These are phyloP conservation scores for Orycteropus afer DNA, from an alignment of 2,113 vertebrate genomes.

Conservation along the genomic window DNA sequence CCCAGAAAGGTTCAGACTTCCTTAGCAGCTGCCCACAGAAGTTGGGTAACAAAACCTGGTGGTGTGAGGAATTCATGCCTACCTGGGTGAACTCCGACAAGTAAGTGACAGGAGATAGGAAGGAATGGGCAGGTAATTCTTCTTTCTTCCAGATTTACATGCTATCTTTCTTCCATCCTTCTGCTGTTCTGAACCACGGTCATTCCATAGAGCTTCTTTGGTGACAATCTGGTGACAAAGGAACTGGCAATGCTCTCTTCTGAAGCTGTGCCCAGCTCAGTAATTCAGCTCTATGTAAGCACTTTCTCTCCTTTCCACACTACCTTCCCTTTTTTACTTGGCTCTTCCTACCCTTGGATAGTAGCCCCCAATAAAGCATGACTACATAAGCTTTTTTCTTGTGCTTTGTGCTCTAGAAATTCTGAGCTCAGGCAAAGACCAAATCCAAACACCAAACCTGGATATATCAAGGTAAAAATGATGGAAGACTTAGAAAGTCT, in stretches of 20 bases:
- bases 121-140: neutral
- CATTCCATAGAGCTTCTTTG: neutral
- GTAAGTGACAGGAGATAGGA: neutral
- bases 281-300: neutral
- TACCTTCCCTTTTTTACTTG: neutral
- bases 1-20: neutral
- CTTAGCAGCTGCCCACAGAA: neutral
- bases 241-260: neutral
- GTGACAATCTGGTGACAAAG: neutral
- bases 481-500: neutral
- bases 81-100: neutral
- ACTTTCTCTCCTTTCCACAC: neutral
- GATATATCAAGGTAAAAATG: neutral
- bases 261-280: neutral
- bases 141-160: too few species aligned
- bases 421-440: neutral
- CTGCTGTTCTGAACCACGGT: neutral
- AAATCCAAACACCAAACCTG: neutral
- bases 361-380: neutral
- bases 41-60: neutral
- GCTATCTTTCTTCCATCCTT: neutral
- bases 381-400: neutral
- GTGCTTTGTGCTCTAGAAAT: conserved; percentile 6
- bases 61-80: too few species aligned
- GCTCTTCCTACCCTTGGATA: neutral